These are phyloP conservation scores for Homarus americanus DNA, from an alignment of 1,140 invertebrate species.

Conservation along the genomic window DNA sequence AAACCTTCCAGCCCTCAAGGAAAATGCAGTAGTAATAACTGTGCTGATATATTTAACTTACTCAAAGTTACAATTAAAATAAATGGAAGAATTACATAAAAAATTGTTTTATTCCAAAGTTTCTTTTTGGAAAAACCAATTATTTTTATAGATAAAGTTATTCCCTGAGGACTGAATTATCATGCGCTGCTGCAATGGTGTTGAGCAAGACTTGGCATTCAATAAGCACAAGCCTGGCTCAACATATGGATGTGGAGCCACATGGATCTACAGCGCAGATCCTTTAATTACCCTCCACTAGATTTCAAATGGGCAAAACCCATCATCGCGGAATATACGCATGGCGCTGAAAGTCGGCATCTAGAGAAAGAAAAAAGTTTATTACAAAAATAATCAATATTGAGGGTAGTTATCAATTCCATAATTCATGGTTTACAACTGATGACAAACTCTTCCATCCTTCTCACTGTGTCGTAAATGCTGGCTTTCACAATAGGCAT, in stretches of 20 bases:
- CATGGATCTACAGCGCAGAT: slow-evolving; percentile 62
- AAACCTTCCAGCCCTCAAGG: slow-evolving; percentile 56
- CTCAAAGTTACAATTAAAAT: not conserved
- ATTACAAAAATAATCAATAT: not conserved
- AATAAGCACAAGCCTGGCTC: slow-evolving; percentile 57
- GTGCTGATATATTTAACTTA: not conserved
- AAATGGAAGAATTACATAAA: not conserved
- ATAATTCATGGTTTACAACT: not conserved
- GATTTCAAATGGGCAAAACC: slow-evolving; percentile 28
- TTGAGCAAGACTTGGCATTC: slow-evolving; percentile 62
- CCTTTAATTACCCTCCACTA: slow-evolving; percentile 48
- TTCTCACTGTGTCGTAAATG: not conserved
- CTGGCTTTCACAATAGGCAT: not conserved
- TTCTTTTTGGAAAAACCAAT: not conserved
- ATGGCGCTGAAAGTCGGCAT: slow-evolving; percentile 34
- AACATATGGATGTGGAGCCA: slow-evolving; percentile 46
- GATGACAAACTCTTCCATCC: not conserved
- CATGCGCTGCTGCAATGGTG: slow-evolving; percentile 43
- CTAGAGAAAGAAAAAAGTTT: not conserved
- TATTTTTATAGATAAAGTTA: not conserved
- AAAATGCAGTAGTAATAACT: not conserved
- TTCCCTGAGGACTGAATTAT: slow-evolving; percentile 60
- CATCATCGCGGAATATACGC: slow-evolving; percentile 44
- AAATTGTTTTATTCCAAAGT: not conserved
- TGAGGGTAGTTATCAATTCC: too few species aligned